Percentiles rank a stretch among this genome's conserved stretches.
phyloP scores from a whole-genome alignment of 2,888 invertebrate species.

The Endotricha flammealis region DNA sequence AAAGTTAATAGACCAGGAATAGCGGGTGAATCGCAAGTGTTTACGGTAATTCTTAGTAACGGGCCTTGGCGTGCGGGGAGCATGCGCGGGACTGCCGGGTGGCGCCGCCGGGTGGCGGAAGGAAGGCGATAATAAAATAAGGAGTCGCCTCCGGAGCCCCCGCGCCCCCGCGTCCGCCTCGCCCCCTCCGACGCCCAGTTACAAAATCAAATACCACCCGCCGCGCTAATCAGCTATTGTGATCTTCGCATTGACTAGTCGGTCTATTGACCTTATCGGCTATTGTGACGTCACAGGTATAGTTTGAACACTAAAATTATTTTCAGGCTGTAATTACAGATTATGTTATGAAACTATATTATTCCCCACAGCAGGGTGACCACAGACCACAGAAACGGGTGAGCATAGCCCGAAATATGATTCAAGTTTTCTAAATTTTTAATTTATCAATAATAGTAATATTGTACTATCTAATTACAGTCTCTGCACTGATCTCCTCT shows the following conservation, averaged over 20 bases:
- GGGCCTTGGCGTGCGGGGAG: constrained; percentile 11
- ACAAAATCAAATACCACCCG: constrained; percentile 29
- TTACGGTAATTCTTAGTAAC: constrained; percentile 4
- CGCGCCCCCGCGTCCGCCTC: constrained; percentile 13
- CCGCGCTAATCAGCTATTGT: constrained; percentile 29
- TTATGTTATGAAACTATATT: too few relatives aligned
- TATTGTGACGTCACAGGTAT: background rate
- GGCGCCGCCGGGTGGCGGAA: constrained; percentile 21
- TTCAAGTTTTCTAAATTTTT: too few relatives aligned
- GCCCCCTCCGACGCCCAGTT: constrained; percentile 14
- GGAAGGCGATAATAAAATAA: constrained; percentile 53
- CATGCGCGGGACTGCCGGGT: constrained; percentile 20
- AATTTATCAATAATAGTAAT: too few relatives aligned
- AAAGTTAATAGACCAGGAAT: constrained; percentile 27
- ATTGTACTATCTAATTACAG: too few relatives aligned
- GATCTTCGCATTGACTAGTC: constrained; percentile 16
- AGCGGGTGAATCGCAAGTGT: constrained; percentile 5
- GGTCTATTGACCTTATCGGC: constrained; percentile 1
- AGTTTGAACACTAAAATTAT: background rate
- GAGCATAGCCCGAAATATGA: too few relatives aligned
- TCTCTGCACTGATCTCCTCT: too few relatives aligned
- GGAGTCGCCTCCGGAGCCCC: constrained; percentile 29
- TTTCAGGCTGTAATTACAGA: too few relatives aligned
- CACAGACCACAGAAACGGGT: background rate
- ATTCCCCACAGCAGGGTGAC: background rate